Base-by-base conservation (phyloP, 37 sponge, comb jelly and placozoan genomes). In the Haliclona indistincta region DNA sequence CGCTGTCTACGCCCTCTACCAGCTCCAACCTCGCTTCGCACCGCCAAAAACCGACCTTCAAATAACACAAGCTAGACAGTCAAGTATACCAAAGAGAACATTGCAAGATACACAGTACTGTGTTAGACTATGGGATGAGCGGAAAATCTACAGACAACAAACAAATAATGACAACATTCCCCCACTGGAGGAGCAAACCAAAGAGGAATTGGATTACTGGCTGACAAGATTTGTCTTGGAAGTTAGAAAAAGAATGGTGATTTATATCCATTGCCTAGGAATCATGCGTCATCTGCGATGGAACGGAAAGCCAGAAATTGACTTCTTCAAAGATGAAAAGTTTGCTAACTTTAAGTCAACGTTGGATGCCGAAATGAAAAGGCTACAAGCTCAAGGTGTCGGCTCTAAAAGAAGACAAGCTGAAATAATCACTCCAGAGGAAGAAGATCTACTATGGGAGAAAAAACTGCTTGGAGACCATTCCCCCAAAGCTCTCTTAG, bases 301-400 rank as follows among this genome's bases (percentile, higher is more conserved):
- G 20, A 32, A 29, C 11, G 68, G 39, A 33, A 17, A 34, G 35
- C 71, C 71, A 44, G 71, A 70, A 1, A 4, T 73, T 35, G 71
- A 70, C 32, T 72, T 72, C 54, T 54, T 72, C 32, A 72, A 52
- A 30, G 73, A 72, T 54, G 34, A 32, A 3, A 38, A 25, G 19
- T 72, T 72, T 43, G 3, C 73, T 6, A 22, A 72, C 4, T 72
- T 72, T 52, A 38, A 33, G 23, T 52, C 55, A 11, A 54, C 73
- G n/a, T 38, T 72, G 7, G 56, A 72, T 72, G 56, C 56, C n/a
- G 73, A 72, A 35, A 72, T 72, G 73, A 72, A 72, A 43, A 72
- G 73, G 38, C 22, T 72, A 38, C 55, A 72, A 33, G 17, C 55
- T 54, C 2, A 55, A 20, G 73, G 73, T 20, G n/a, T 75, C 2